Conservation (phyloP, 1,140 invertebrate species). For the Euura lappo region DNA sequence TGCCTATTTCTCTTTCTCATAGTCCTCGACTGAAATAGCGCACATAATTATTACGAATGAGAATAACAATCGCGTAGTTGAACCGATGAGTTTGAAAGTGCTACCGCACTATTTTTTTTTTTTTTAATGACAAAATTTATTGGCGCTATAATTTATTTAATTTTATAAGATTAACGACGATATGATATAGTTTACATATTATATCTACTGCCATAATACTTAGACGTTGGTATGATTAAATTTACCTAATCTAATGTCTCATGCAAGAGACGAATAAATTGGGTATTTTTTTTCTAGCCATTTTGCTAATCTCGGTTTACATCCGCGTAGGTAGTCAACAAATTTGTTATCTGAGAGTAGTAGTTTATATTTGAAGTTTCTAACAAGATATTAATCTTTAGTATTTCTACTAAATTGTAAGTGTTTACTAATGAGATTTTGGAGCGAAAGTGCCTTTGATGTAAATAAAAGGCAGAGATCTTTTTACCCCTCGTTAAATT, state of each 20-base stretch:
- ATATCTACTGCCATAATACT: not conserved
- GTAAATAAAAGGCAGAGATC: not conserved
- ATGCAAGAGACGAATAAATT: not conserved
- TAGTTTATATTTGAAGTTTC: not conserved
- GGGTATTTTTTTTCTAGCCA: not conserved
- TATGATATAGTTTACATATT: not conserved
- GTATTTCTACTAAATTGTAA: not conserved
- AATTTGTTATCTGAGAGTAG: not conserved
- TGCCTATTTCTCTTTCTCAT: no score
- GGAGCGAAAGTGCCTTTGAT: not conserved
- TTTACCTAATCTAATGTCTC: not conserved
- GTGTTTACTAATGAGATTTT: not conserved
- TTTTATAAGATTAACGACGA: not conserved
- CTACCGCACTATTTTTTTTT: not conserved
- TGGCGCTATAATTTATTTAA: not conserved
- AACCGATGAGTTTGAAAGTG: not conserved
- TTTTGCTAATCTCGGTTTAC: not conserved
- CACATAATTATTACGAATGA: no score
- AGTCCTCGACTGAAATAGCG: no score
- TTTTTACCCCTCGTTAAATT: not conserved
- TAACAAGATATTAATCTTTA: constrained; percentile 4
- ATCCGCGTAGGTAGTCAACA: not conserved
- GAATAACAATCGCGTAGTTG: no score
- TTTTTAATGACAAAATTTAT: not conserved
- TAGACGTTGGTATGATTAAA: not conserved